Conservation (phyloP, 2,888 invertebrate species). For the Slavum lentiscoides region DNA sequence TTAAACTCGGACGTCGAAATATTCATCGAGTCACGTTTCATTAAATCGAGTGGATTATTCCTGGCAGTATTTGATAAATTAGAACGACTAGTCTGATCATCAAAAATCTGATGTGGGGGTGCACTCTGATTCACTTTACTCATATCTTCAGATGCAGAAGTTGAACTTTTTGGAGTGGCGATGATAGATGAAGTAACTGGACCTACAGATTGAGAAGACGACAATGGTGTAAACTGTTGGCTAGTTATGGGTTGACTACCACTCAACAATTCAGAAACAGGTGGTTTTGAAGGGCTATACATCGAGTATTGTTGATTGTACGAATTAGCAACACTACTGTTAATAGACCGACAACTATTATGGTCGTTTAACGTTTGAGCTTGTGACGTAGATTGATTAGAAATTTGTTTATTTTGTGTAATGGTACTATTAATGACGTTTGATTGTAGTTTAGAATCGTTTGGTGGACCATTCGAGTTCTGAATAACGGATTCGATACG, state of each 20-base stretch:
- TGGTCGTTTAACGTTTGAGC: constrained; percentile 4
- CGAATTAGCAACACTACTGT: neutral
- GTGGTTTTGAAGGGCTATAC: constrained; percentile 15
- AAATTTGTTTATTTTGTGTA: neutral
- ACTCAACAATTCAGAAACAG: constrained; percentile 10
- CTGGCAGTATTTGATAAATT: neutral
- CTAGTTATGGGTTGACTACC: constrained; percentile 1
- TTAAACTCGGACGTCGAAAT: constrained; percentile 1
- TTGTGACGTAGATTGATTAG: neutral
- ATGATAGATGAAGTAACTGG: neutral
- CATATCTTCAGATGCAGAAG: neutral
- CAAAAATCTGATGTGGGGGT: neutral
- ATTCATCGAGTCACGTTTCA: neutral
- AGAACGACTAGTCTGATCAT: neutral
- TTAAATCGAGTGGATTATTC: neutral
- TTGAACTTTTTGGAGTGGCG: neutral
- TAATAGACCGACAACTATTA: neutral
- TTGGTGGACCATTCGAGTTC: neutral
- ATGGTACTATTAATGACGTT: constrained; percentile 10
- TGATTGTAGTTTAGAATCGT: constrained; percentile 13
- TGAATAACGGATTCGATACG: neutral
- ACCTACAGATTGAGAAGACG: constrained; percentile 10
- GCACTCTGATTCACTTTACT: constrained; percentile 6
- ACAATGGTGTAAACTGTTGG: constrained; percentile 7
- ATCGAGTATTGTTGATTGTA: constrained; percentile 5